These are phyloP conservation scores for Carcharodon carcharias DNA, from an alignment of 2,797 vertebrate species.

Conservation along the genomic window DNA sequence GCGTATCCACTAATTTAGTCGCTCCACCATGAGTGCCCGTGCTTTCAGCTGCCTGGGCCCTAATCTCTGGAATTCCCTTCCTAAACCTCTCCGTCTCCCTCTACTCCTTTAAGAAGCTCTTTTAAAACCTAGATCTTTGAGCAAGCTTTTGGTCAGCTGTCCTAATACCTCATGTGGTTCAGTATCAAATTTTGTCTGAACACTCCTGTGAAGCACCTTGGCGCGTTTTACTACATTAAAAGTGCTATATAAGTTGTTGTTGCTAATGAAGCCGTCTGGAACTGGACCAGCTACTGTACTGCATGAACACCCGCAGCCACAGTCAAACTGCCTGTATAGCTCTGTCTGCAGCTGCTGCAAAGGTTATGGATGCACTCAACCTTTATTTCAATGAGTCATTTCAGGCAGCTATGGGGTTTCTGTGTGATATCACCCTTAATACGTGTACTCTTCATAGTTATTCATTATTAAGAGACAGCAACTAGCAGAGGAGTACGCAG, in stretches of 20 bases:
- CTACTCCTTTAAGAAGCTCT: too few species aligned
- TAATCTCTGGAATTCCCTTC: too few species aligned
- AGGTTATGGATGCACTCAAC: not conserved
- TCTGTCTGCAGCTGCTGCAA: not conserved
- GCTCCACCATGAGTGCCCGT: too few species aligned
- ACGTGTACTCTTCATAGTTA: too few species aligned
- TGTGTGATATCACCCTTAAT: not conserved
- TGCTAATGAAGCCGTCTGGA: not conserved
- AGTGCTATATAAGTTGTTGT: not conserved
- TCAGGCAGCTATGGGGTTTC: not conserved
- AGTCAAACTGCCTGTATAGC: not conserved
- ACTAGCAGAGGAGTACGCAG: not conserved
- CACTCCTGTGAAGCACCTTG: too few species aligned
- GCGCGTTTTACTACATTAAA: not conserved
- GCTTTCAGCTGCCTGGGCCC: too few species aligned
- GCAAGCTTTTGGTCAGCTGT: too few species aligned
- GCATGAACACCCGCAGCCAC: not conserved
- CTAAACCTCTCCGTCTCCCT: too few species aligned
- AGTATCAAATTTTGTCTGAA: too few species aligned
- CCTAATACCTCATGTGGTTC: too few species aligned
- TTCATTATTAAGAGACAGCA: not conserved
- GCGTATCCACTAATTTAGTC: too few species aligned
- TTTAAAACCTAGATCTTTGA: too few species aligned
- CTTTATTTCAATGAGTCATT: not conserved
- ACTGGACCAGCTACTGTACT: not conserved